A percentile compares a stretch with the other conserved stretches of the same genome.
Conservation (phyloP, 2,113 vertebrate genomes). For the Alethe castanea region DNA sequence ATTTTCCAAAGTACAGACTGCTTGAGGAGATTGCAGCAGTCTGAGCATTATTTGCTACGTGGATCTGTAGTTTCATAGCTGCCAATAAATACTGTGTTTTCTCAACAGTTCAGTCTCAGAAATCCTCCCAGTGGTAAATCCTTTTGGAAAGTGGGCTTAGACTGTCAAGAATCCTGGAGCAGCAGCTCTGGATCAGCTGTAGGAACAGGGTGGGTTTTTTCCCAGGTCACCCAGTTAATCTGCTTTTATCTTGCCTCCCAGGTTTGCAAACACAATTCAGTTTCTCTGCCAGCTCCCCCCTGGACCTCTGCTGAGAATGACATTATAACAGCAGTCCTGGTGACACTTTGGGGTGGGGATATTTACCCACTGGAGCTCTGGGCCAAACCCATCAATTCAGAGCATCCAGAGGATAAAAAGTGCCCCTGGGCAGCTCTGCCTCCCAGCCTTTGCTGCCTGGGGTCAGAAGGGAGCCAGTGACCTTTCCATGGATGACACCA, state of each 20-base stretch:
- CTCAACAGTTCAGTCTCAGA: not conserved
- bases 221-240: not conserved
- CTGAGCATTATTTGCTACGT: not conserved
- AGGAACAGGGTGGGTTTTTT: not conserved
- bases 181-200: not conserved
- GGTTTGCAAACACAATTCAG: not conserved
- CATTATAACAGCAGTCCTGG: not conserved
- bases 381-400: not conserved
- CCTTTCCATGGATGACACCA: not conserved
- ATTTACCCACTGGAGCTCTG: slow-evolving; percentile 4
- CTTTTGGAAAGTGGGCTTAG: not conserved
- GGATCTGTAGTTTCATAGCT: not conserved
- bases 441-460: not conserved
- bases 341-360: not conserved
- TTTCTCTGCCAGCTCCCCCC: not conserved
- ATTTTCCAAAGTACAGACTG: not conserved
- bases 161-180: not conserved
- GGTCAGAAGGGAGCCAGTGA: not conserved
- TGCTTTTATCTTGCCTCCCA: not conserved
- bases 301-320: not conserved
- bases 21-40: not conserved
- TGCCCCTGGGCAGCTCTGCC: not conserved
- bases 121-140: not conserved
- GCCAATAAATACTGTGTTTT: not conserved
- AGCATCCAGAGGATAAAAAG: not conserved